Evolutionary conservation across 2,888 invertebrate species (phyloP).

Genomic region (Euphydryas editha): DNA sequence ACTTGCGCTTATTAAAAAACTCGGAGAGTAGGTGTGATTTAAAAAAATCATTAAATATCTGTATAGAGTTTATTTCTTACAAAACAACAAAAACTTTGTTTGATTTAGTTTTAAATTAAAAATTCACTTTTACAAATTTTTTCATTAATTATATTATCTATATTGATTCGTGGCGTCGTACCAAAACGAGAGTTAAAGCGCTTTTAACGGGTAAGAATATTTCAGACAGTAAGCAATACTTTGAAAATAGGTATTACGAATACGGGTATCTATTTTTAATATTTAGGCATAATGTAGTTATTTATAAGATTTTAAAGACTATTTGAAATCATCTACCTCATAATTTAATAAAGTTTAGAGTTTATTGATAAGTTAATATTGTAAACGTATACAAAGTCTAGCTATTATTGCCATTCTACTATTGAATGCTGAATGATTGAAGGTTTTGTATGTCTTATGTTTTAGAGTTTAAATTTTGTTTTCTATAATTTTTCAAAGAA

Average conservation of each 20-base stretch:
- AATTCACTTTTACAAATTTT: not conserved
- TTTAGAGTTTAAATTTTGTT: constrained; percentile 81
- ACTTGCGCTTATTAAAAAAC: not conserved
- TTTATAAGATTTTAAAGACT: constrained; percentile 76
- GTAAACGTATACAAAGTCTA: constrained; percentile 74
- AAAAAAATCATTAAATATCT: no score
- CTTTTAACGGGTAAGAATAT: not conserved
- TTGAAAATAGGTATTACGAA: constrained; percentile 47
- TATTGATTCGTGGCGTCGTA: not conserved
- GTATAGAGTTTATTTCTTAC: no score
- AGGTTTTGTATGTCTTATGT: constrained; percentile 68
- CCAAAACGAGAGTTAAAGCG: not conserved
- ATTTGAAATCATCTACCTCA: constrained; percentile 82
- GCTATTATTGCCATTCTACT: constrained; percentile 59
- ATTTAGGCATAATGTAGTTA: constrained; percentile 56
- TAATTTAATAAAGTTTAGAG: constrained; percentile 77
- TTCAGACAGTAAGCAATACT: constrained; percentile 25
- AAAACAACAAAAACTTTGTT: no score
- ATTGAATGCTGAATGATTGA: constrained; percentile 67
- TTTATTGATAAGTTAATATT: constrained; percentile 76
- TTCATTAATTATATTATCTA: no score
- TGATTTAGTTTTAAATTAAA: no score
- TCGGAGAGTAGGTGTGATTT: not conserved
- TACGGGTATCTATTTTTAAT: constrained; percentile 60
- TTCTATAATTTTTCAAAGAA: constrained; percentile 78